Percentiles rank a stretch among this genome's conserved stretches.
Evolutionary conservation across 2,113 vertebrate species (phyloP).

Genomic region (Peromyscus maniculatus): DNA sequence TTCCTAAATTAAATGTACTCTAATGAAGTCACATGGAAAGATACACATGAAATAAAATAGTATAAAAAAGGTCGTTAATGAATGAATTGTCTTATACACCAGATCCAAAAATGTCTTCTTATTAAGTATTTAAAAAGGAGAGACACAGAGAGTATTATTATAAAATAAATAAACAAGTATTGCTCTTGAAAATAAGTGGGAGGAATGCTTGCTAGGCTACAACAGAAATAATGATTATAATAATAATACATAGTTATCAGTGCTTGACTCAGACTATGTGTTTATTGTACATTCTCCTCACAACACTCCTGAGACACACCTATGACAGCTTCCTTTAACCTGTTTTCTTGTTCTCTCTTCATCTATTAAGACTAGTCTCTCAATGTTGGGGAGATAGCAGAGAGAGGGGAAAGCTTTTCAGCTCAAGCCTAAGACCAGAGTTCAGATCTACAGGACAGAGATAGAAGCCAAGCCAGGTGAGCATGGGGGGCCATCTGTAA

Average conservation of each 20-base stretch:
- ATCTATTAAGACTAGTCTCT: not conserved
- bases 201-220: not conserved
- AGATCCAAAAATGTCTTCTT: not conserved
- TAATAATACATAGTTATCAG: not conserved
- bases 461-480: not conserved
- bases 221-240: not conserved
- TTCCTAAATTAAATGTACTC: conserved; percentile 47
- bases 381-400: not conserved
- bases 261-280: not conserved
- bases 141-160: not conserved
- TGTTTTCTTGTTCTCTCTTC: not conserved
- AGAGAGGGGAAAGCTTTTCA: no score
- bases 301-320: not conserved
- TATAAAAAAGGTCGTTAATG: not conserved
- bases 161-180: not conserved
- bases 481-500: no score
- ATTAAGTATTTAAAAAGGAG: not conserved
- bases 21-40: not conserved
- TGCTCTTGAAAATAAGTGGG: conserved; percentile 22
- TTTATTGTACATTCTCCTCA: not conserved
- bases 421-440: no score
- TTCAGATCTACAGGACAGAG: not conserved
- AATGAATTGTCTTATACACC: not conserved
- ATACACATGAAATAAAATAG: not conserved
- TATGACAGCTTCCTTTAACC: not conserved